These are phyloP conservation scores for Gila orcuttii DNA, from an alignment of 2,113 vertebrate genomes.

Conservation along the genomic window DNA sequence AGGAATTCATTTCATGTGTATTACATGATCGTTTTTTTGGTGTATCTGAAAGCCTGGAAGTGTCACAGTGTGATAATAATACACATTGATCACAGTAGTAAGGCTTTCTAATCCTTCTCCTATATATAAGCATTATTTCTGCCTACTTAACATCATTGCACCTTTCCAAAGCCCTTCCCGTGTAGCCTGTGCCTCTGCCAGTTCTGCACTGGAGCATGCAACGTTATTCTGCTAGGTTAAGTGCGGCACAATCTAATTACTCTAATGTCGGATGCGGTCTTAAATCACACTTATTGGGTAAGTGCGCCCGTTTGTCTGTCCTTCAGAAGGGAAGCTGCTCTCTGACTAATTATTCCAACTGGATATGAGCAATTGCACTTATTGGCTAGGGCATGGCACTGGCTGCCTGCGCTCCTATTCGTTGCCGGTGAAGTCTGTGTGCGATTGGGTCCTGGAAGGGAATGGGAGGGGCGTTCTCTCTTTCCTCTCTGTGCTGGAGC, in stretches of 20 bases:
- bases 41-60: neutral
- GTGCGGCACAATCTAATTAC: conserved; percentile 73
- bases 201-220: conserved; percentile 64
- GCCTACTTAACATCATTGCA: conserved; percentile 47
- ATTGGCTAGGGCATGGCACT: conserved; percentile 71
- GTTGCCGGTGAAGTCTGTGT: conserved; percentile 45
- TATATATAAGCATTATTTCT: conserved; percentile 47
- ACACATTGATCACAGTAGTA: neutral
- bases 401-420: conserved; percentile 62
- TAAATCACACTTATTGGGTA: conserved; percentile 72
- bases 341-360: conserved; percentile 74
- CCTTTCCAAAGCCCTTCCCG: conserved; percentile 27
- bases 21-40: too few species aligned
- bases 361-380: conserved; percentile 77
- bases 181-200: conserved; percentile 47
- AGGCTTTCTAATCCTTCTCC: conserved; percentile 8
- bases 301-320: conserved; percentile 65
- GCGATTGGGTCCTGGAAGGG: conserved; percentile 68
- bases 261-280: conserved; percentile 71
- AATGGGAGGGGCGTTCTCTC: conserved; percentile 70
- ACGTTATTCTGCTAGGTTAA: conserved; percentile 66
- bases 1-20: neutral
- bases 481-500: conserved; percentile 72
- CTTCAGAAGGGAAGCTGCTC: conserved; percentile 68
- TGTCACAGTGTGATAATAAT: neutral